A percentile compares a stretch with the other conserved stretches of the same genome.
Conservation (phyloP, 1,140 invertebrate genomes). For the Cheumatopsyche charites region DNA sequence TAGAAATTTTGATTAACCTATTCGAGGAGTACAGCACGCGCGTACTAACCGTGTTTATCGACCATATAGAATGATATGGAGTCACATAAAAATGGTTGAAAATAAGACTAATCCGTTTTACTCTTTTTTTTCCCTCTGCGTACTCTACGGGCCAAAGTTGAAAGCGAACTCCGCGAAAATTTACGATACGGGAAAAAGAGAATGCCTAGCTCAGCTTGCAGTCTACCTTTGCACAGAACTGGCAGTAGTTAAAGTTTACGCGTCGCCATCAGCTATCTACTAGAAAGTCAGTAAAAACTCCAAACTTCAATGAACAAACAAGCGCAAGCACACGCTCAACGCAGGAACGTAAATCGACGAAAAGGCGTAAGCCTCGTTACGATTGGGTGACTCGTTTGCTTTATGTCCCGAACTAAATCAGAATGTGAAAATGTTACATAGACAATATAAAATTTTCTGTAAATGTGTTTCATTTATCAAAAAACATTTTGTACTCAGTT, state of each 20-base stretch:
- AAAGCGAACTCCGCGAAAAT: conserved; percentile 34
- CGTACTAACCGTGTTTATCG: too few species aligned
- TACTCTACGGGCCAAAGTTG: conserved; percentile 14
- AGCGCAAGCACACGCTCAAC: conserved; percentile 32
- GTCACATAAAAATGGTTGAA: not conserved
- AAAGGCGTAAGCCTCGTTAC: conserved; percentile 27
- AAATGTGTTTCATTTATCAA: too few species aligned
- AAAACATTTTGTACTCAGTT: too few species aligned
- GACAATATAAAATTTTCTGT: too few species aligned
- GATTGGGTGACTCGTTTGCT: too few species aligned
- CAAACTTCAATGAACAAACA: conserved; percentile 49
- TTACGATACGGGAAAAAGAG: conserved; percentile 44
- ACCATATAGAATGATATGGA: too few species aligned
- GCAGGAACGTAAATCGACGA: conserved; percentile 40
- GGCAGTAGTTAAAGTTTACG: conserved; percentile 47
- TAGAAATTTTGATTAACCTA: too few species aligned
- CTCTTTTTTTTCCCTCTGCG: not conserved
- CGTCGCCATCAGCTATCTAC: conserved; percentile 47
- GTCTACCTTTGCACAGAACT: conserved; percentile 37
- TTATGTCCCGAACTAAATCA: too few species aligned
- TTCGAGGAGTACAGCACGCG: too few species aligned
- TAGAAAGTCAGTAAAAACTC: conserved; percentile 47
- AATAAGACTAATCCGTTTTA: conserved; percentile 22
- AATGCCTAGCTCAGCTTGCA: conserved; percentile 44
- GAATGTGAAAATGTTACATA: too few species aligned